These are phyloP conservation scores for Melanostoma mellinum DNA, from an alignment of 2,888 invertebrate species.

Conservation along the genomic window DNA sequence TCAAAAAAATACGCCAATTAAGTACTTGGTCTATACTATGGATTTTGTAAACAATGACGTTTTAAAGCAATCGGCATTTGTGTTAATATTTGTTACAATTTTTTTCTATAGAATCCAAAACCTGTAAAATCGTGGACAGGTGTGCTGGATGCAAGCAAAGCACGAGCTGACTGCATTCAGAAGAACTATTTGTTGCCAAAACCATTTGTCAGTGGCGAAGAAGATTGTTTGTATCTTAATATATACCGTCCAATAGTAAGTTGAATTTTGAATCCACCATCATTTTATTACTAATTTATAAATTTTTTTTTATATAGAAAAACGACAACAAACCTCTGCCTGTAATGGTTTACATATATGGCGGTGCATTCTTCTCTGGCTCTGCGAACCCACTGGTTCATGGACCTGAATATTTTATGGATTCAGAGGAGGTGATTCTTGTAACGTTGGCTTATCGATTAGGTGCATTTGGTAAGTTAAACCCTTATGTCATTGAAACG, in stretches of 20 bases:
- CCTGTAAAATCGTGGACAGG: slow-evolving; percentile 75
- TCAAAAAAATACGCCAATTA: too few species aligned
- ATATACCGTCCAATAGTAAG: slow-evolving; percentile 81
- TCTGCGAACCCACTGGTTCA: slow-evolving; percentile 80
- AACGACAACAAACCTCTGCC: slow-evolving; percentile 76
- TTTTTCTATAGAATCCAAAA: slow-evolving; percentile 77
- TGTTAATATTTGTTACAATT: neutral
- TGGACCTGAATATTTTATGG: slow-evolving; percentile 84
- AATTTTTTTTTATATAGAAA: slow-evolving; percentile 15
- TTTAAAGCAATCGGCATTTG: neutral
- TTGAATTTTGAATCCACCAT: neutral
- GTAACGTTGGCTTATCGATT: slow-evolving; percentile 83
- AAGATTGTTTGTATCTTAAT: slow-evolving; percentile 83
- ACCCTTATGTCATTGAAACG: too few species aligned
- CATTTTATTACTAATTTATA: neutral
- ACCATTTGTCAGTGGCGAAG: slow-evolving; percentile 79
- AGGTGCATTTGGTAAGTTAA: slow-evolving; percentile 78
- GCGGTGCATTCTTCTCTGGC: slow-evolving; percentile 83
- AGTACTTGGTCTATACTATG: too few species aligned
- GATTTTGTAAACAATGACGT: neutral
- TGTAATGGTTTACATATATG: slow-evolving; percentile 84
- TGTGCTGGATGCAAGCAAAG: slow-evolving; percentile 77
- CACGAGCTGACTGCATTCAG: slow-evolving; percentile 82
- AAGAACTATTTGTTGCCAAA: slow-evolving; percentile 79
- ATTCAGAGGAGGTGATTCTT: slow-evolving; percentile 81